Conservation (phyloP, 2,113 vertebrate genomes). For the Epinephelus lanceolatus region DNA sequence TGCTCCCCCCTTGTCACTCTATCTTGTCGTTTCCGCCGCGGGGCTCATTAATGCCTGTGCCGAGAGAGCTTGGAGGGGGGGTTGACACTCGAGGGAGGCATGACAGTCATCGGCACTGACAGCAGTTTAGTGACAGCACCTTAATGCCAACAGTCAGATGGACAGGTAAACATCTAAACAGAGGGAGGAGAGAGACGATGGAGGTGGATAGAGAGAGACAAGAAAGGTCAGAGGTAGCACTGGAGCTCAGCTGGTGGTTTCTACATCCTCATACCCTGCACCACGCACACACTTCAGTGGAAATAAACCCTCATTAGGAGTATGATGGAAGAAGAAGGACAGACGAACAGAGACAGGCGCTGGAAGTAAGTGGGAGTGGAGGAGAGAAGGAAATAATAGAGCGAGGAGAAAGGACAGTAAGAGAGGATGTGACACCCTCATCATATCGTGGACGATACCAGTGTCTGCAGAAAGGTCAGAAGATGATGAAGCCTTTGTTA, state of each 20-base stretch:
- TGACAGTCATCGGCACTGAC: constrained; percentile 47
- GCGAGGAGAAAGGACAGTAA: constrained; percentile 1
- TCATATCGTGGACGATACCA: constrained; percentile 17
- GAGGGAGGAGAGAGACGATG: neutral
- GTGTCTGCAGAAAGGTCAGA: constrained; percentile 62
- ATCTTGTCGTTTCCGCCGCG: constrained; percentile 9
- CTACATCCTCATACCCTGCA: neutral
- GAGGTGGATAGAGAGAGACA: constrained; percentile 26
- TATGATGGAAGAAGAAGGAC: constrained; percentile 18
- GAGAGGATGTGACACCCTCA: constrained; percentile 29
- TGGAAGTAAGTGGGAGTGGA: constrained; percentile 30
- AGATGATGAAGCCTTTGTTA: constrained; percentile 60
- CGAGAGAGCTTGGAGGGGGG: neutral
- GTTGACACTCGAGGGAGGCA: constrained; percentile 1
- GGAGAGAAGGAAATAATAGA: constrained; percentile 1
- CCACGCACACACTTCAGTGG: neutral
- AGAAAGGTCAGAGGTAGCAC: constrained; percentile 38
- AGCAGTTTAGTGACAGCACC: constrained; percentile 57
- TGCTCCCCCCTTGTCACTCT: constrained; percentile 23
- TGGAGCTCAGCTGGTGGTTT: constrained; percentile 56
- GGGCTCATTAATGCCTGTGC: constrained; percentile 63
- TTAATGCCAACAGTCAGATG: constrained; percentile 51
- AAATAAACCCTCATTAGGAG: constrained; percentile 56
- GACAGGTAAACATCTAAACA: constrained; percentile 52
- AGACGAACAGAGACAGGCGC: neutral